Conservation (phyloP, 2,113 vertebrate species). For the Nycticorax nycticorax region DNA sequence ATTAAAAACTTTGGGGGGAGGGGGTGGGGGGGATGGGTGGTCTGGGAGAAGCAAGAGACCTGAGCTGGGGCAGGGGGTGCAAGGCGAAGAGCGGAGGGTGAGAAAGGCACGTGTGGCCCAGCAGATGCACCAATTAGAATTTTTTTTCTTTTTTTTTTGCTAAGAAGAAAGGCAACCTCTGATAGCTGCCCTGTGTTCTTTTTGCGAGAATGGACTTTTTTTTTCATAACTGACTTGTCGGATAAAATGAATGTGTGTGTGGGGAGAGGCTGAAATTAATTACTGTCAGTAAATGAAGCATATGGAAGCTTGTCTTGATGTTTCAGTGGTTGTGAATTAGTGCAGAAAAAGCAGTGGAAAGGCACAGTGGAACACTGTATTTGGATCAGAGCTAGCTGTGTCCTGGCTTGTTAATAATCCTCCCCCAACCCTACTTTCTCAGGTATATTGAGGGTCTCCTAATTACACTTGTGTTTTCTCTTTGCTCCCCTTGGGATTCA, state of each 20-base stretch:
- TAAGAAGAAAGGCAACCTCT: neutral
- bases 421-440: neutral
- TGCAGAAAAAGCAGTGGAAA: conserved; percentile 65
- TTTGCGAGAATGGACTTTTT: conserved; percentile 29
- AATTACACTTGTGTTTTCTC: neutral
- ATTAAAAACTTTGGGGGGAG: neutral
- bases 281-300: conserved; percentile 75
- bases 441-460: neutral
- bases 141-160: neutral
- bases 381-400: neutral
- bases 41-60: neutral
- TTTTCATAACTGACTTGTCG: conserved; percentile 46
- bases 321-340: conserved; percentile 72
- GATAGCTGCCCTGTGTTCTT: conserved; percentile 3
- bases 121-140: neutral
- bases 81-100: neutral
- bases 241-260: conserved; percentile 54
- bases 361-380: neutral
- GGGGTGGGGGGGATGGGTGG: neutral
- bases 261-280: conserved; percentile 67
- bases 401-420: neutral
- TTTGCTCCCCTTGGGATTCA: neutral
- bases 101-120: neutral
- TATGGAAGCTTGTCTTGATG: conserved; percentile 54
- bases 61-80: neutral